Percentiles rank a stretch among this genome's conserved stretches.
These are phyloP conservation scores for Stegastes partitus DNA, from an alignment of 2,113 vertebrate genomes.

Conservation along the genomic window DNA sequence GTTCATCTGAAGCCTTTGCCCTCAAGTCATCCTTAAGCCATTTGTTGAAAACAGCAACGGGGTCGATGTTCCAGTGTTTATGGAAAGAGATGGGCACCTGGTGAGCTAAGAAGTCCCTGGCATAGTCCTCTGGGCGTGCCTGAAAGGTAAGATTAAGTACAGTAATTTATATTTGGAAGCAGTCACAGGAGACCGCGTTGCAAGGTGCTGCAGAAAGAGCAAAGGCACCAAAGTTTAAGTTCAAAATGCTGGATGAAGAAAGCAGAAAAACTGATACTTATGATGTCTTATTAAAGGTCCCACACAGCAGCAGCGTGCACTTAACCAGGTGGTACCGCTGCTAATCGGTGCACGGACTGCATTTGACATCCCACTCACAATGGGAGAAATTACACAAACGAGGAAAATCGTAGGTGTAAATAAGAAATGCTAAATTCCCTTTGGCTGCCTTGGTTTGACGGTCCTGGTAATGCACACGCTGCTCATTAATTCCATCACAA, in stretches of 20 bases:
- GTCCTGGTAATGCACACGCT: not conserved
- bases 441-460: not conserved
- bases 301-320: not conserved
- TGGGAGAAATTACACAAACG: not conserved
- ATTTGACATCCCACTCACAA: not conserved
- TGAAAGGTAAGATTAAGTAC: conserved; percentile 75
- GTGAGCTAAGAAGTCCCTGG: conserved; percentile 91
- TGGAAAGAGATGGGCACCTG: conserved; percentile 98
- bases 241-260: not conserved
- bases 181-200: conserved; percentile 14
- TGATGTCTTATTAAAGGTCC: not conserved
- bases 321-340: not conserved
- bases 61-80: conserved; percentile 98
- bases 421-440: not conserved
- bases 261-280: not conserved
- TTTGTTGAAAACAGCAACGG: conserved; percentile 90
- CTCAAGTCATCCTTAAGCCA: conserved; percentile 88
- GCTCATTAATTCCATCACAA: not conserved
- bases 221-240: conserved; percentile 7
- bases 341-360: not conserved
- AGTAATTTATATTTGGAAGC: conserved; percentile 56
- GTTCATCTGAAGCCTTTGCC: conserved; percentile 50
- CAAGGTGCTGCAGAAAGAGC: conserved; percentile 9
- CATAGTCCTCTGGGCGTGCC: conserved; percentile 96
- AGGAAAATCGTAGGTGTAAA: not conserved